Percentiles rank a stretch among this genome's conserved stretches.
These are phyloP conservation scores for Chelidonichthys spinosus DNA, from an alignment of 2,797 vertebrate genomes.

Conservation along the genomic window DNA sequence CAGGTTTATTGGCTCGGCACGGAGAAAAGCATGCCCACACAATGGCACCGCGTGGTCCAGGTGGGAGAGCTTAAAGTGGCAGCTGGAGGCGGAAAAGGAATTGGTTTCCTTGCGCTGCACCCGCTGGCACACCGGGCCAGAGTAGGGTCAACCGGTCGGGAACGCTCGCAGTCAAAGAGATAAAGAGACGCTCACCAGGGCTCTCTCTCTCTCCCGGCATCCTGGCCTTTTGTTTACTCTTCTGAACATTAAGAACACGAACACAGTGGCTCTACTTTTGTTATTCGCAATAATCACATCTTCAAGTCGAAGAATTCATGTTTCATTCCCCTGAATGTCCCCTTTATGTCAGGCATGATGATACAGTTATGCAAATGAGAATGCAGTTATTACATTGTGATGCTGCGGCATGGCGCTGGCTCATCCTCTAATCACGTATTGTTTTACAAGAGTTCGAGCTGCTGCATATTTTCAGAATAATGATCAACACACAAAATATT, in stretches of 20 bases:
- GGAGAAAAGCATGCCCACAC: constrained; percentile 44
- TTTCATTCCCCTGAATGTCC: neutral
- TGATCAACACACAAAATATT: neutral
- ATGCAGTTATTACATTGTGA: neutral
- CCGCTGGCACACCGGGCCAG: constrained; percentile 2
- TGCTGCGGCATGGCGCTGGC: neutral
- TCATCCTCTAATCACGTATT: neutral
- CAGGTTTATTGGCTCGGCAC: constrained; percentile 60
- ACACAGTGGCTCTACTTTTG: neutral
- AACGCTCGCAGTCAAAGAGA: neutral
- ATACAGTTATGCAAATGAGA: neutral
- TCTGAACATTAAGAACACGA: neutral
- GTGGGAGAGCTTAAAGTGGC: constrained; percentile 11
- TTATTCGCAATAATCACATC: neutral
- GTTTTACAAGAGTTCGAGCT: neutral
- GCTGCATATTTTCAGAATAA: neutral
- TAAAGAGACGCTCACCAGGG: neutral
- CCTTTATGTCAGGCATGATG: neutral
- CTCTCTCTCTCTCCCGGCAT: neutral
- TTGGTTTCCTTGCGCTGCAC: constrained; percentile 5
- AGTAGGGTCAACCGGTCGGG: neutral
- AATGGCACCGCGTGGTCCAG: constrained; percentile 26
- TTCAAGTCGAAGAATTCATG: neutral
- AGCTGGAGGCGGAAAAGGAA: constrained; percentile 31
- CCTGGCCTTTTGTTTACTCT: neutral